These are phyloP conservation scores for Lottia scabra DNA, from an alignment of 2,888 invertebrate genomes.

Conservation along the genomic window DNA sequence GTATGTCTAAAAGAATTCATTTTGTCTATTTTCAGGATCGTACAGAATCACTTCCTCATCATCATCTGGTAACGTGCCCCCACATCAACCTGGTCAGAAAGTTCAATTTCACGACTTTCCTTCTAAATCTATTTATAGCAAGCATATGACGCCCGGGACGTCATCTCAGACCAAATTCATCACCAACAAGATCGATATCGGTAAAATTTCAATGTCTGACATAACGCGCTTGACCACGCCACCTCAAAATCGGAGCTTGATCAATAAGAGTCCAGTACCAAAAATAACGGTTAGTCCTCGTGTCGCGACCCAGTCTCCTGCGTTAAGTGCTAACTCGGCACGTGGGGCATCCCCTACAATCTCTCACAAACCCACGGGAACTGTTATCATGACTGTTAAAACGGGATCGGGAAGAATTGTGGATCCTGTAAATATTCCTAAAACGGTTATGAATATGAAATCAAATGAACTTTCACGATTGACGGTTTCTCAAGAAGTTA, in stretches of 20 bases:
- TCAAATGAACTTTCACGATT: too few relatives aligned
- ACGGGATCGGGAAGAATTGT: neutral
- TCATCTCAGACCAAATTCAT: conserved; percentile 52
- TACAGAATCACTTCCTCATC: conserved; percentile 32
- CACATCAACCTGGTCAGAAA: conserved; percentile 55
- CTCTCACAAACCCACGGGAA: neutral
- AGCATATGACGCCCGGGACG: conserved; percentile 32
- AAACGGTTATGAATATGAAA: too few relatives aligned
- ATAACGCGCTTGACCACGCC: neutral
- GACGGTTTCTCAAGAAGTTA: too few relatives aligned
- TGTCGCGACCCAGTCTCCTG: neutral
- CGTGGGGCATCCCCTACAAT: neutral
- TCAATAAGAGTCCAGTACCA: neutral
- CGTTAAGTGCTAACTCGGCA: neutral
- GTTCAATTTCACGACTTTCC: conserved; percentile 63
- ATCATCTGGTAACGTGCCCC: conserved; percentile 32
- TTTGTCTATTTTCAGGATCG: neutral
- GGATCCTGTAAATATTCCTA: too few relatives aligned
- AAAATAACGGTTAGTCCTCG: conserved; percentile 4
- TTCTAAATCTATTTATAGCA: conserved; percentile 48
- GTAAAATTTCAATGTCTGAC: neutral
- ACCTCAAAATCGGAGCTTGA: neutral
- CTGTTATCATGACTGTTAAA: neutral
- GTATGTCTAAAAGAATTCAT: too few relatives aligned
- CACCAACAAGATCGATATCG: conserved; percentile 21